Percentiles rank a stretch among this genome's conserved stretches.
Evolutionary conservation across 2,888 invertebrate species (phyloP).

Genomic region (Xestia sexstrigata): DNA sequence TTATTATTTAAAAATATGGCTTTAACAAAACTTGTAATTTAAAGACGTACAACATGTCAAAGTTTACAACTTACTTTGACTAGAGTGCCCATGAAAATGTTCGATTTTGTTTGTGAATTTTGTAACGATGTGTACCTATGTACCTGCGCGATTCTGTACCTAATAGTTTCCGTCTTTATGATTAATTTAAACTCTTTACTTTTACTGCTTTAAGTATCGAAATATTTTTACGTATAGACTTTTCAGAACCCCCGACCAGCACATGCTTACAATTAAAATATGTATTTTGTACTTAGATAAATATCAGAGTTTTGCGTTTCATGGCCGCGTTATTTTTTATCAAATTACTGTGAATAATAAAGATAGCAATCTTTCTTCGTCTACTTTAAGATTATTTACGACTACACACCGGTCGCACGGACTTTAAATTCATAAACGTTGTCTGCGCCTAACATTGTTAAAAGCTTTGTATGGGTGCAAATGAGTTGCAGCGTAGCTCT

Average conservation of each 20-base stretch:
- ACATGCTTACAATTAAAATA: slow-evolving; percentile 7
- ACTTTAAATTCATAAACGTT: slow-evolving; percentile 57
- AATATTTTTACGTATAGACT: background rate
- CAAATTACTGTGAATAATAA: slow-evolving; percentile 56
- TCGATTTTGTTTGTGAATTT: slow-evolving; percentile 15
- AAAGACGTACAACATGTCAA: slow-evolving; percentile 28
- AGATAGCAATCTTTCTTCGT: slow-evolving; percentile 56
- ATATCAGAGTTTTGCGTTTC: slow-evolving; percentile 43
- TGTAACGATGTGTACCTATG: background rate
- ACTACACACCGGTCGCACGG: slow-evolving; percentile 37
- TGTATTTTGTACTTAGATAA: slow-evolving; percentile 34
- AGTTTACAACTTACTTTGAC: slow-evolving; percentile 17
- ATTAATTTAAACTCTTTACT: background rate
- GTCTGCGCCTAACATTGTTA: slow-evolving; percentile 60
- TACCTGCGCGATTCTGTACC: background rate
- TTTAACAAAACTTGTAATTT: slow-evolving; percentile 20
- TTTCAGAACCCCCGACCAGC: background rate
- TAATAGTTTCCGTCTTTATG: background rate
- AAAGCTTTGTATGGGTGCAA: slow-evolving; percentile 63
- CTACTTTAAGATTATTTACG: slow-evolving; percentile 65
- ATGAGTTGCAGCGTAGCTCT: slow-evolving; percentile 53
- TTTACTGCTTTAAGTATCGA: background rate
- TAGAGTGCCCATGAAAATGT: slow-evolving; percentile 21
- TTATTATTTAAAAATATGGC: slow-evolving; percentile 14
- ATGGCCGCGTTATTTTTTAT: slow-evolving; percentile 49